Conservation (phyloP, 2,888 invertebrate species). For the Chymomyza fuscimana region DNA sequence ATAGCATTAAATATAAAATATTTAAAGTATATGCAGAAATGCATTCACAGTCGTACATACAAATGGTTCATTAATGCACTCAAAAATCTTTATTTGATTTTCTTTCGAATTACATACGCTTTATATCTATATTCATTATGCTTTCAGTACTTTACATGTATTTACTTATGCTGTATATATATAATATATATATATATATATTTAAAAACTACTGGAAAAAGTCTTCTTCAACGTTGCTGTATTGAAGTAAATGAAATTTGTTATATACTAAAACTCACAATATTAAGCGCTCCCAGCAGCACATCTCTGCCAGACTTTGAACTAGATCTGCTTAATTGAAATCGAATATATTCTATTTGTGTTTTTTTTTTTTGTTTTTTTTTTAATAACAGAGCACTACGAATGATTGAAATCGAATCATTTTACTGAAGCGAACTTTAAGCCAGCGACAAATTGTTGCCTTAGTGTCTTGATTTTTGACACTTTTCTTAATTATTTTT, state of each 20-base stretch:
- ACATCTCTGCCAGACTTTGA: background rate
- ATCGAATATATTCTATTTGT: background rate
- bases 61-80: background rate
- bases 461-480: no score
- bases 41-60: background rate
- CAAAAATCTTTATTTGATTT: background rate
- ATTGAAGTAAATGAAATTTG: background rate
- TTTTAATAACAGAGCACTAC: background rate
- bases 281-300: background rate
- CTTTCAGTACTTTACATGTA: background rate
- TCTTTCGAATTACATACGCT: background rate
- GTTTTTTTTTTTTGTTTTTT: background rate
- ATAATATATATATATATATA: no score
- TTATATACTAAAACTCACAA: background rate
- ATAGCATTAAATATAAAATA: background rate
- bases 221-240: background rate
- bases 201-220: background rate
- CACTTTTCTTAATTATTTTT: slow-evolving; percentile 4
- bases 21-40: background rate
- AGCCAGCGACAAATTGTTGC: background rate
- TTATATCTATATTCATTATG: background rate
- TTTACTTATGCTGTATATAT: background rate
- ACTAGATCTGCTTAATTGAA: background rate
- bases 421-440: background rate
- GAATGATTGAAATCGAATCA: background rate